Evolutionary conservation across 2,797 vertebrate genomes (phyloP).

Genomic region (Onychomys leucogaster): DNA sequence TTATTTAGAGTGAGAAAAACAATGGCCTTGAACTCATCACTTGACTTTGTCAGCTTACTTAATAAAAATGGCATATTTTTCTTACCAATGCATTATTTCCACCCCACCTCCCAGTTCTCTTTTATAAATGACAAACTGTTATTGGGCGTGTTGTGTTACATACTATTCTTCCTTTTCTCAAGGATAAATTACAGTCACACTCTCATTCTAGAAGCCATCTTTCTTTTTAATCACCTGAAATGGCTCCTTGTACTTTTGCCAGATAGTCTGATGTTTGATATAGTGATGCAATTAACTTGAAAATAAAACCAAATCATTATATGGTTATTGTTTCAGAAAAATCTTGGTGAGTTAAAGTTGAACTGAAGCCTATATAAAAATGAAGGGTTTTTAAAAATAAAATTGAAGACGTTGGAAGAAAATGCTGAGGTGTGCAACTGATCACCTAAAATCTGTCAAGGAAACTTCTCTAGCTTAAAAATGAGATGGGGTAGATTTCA

Average conservation of each 20-base stretch:
- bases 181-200: slow-evolving; percentile 48
- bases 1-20: neutral
- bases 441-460: slow-evolving; percentile 2
- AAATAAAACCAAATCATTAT: slow-evolving; percentile 75
- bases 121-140: neutral
- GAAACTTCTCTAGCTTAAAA: slow-evolving; percentile 23
- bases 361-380: slow-evolving; percentile 56
- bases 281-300: slow-evolving; percentile 78
- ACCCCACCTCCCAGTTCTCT: neutral
- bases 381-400: slow-evolving; percentile 5
- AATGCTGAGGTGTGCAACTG: slow-evolving; percentile 42
- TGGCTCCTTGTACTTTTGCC: slow-evolving; percentile 6
- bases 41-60: slow-evolving; percentile 12
- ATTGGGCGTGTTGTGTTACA: neutral
- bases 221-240: slow-evolving; percentile 59
- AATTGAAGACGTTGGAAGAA: slow-evolving; percentile 58
- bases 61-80: slow-evolving; percentile 62
- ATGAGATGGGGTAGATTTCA: neutral
- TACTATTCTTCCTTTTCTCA: slow-evolving; percentile 53
- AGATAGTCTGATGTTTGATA: slow-evolving; percentile 66
- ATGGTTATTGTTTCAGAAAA: slow-evolving; percentile 59
- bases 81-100: neutral
- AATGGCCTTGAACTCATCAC: neutral
- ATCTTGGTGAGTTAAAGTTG: slow-evolving; percentile 39
- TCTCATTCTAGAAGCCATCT: slow-evolving; percentile 43